Evolutionary conservation across 2,113 vertebrate species (phyloP), one percentile per base, ranked within the genome.

Genomic region (Dicentrarchus labrax): DNA sequence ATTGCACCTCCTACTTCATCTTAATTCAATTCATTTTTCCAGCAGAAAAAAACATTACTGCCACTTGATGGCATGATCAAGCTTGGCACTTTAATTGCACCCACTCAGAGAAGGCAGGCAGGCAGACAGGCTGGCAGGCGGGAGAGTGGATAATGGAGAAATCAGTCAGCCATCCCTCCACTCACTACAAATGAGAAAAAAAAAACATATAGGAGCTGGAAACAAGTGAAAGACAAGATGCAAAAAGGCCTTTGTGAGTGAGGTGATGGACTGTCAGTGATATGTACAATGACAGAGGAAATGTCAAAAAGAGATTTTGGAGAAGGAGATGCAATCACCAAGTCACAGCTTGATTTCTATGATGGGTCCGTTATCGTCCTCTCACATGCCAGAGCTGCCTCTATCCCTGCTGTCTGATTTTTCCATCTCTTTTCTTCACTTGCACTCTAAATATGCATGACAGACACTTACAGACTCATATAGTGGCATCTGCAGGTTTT

Each of bases 31-130:
- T 82, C 9, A 69, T 59, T 80, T 80, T 76, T 80, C 17, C 62
- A 67, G 10, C 38, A 41, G 30, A 19, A 73, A 62, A 65, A 81
- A 0, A 47, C 60, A 80, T 73, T 54, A 51, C 68, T 68, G 85
- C 62, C 85, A 81, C 80, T 87, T 72, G 76, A 81, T 82, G 83
- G 80, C 71, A 82, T 76, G 78, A 79, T 87, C 60, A 82, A 38
- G 64, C 68, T 79, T 83, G 85, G 82, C 84, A 86, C 76, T 88
- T 85, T 85, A 87, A 86, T 87, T 89, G 77, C 86, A 84, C 86
- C 87, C 88, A 91, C 91, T 90, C 88, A 88, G 70, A 83, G 78
- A 64, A 76, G 54, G 75, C 78, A 86, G 82, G 68, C 82, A 1
- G 60, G 76, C n/a, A 65, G 70, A 70, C 82, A 68, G 80, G 64